Conservation (phyloP, 2,113 vertebrate species). For the Tupaia chinensis region DNA sequence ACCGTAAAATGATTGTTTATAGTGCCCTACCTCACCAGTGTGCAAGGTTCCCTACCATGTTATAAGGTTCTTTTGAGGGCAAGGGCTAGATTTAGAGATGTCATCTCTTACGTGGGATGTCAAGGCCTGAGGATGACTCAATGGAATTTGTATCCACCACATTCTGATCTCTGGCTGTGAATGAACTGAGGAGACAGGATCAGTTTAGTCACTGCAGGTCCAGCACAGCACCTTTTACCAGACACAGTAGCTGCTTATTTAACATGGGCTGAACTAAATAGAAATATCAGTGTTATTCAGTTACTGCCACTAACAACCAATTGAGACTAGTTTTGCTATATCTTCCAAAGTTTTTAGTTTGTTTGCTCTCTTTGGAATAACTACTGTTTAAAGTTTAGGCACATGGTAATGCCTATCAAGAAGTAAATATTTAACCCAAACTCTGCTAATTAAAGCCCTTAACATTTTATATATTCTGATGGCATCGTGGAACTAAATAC, state of each 20-base stretch:
- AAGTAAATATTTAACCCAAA: constrained; percentile 53
- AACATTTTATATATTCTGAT: constrained; percentile 5
- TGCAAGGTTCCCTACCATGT: neutral
- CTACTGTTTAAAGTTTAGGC: constrained; percentile 36
- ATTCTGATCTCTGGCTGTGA: neutral
- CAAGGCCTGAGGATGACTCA: neutral
- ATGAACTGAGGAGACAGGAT: neutral
- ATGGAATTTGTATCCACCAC: rapidly evolving
- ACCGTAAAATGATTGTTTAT: neutral
- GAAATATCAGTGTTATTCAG: neutral
- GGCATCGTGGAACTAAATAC: neutral
- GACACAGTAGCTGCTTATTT: neutral
- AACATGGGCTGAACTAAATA: neutral
- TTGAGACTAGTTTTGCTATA: neutral
- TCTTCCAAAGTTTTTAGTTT: constrained; percentile 8
- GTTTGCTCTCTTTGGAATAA: constrained; percentile 2
- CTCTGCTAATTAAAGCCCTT: constrained; percentile 37
- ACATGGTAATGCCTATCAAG: neutral
- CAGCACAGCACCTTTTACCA: neutral
- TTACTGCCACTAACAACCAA: neutral
- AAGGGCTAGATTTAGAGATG: neutral
- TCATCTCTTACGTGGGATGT: neutral
- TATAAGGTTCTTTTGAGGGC: neutral
- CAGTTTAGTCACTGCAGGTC: neutral
- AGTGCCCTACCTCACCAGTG: neutral